phyloP scores from a whole-genome alignment of 1,140 invertebrate genomes.

The Lasioglossum baleicum region DNA sequence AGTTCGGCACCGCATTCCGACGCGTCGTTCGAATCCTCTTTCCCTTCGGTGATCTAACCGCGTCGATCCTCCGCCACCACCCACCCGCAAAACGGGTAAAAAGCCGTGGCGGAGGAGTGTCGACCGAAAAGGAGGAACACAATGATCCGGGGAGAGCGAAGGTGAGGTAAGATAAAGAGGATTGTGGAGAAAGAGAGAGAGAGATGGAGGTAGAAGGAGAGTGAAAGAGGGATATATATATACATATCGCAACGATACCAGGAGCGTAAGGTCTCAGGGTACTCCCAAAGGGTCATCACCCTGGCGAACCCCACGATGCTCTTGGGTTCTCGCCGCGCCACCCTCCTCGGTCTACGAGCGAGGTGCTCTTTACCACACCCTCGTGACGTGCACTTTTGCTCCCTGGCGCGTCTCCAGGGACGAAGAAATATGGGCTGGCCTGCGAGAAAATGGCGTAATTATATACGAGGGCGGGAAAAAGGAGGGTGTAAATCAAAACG shows the following conservation, averaged over 20 bases:
- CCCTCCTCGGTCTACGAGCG: slow-evolving; percentile 19
- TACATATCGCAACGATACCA: slow-evolving; percentile 48
- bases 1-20: slow-evolving; percentile 22
- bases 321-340: slow-evolving; percentile 22
- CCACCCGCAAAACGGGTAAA: slow-evolving; percentile 39
- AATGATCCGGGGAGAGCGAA: neutral
- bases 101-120: slow-evolving; percentile 7
- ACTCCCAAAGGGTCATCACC: slow-evolving; percentile 60
- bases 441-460: slow-evolving; percentile 65
- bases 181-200: neutral
- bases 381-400: slow-evolving; percentile 58
- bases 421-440: slow-evolving; percentile 62
- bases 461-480: slow-evolving; percentile 56
- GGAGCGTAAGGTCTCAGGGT: slow-evolving; percentile 54
- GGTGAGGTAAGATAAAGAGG: slow-evolving; percentile 16
- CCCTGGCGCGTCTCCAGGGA: slow-evolving; percentile 63
- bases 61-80: slow-evolving; percentile 17
- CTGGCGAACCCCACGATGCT: slow-evolving; percentile 32
- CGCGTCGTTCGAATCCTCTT: slow-evolving; percentile 41
- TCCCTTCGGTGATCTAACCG: slow-evolving; percentile 30
- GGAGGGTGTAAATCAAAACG: slow-evolving; percentile 59
- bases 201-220: neutral
- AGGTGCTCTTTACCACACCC: slow-evolving; percentile 46
- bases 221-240: slow-evolving; percentile 25
- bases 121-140: slow-evolving; percentile 1